phyloP scores from a whole-genome alignment of 2,888 invertebrate genomes.

The Phytoseiulus persimilis region DNA sequence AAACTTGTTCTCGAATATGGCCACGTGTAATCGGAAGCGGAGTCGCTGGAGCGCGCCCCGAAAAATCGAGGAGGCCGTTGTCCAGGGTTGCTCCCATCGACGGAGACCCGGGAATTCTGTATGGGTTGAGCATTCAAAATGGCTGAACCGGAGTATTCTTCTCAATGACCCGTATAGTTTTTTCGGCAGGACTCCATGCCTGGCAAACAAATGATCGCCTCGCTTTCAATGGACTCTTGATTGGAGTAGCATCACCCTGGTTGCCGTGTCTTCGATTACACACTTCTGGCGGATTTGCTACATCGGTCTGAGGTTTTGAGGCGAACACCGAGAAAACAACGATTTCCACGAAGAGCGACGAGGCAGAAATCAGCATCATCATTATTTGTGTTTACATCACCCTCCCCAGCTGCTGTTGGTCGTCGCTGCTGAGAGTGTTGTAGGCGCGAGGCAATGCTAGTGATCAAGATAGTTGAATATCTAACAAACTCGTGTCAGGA shows the following conservation, averaged over 20 bases:
- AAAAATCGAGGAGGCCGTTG: neutral
- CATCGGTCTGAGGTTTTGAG: neutral
- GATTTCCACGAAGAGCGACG: neutral
- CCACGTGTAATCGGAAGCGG: too few species aligned
- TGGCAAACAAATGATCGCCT: neutral
- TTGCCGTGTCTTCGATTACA: neutral
- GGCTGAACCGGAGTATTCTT: neutral
- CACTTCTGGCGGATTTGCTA: neutral
- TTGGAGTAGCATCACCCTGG: neutral
- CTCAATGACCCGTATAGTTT: neutral
- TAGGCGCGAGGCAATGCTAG: constrained; percentile 5
- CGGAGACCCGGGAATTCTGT: neutral
- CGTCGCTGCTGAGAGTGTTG: constrained; percentile 5
- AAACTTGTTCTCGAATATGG: too few species aligned
- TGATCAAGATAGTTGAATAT: neutral
- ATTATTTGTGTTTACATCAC: neutral
- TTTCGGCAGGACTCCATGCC: neutral
- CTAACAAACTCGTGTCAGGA: constrained; percentile 5
- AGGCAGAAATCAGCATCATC: neutral
- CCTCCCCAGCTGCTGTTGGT: neutral
- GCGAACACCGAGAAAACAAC: neutral
- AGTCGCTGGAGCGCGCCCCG: neutral
- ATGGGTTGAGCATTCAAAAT: neutral
- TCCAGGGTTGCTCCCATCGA: neutral
- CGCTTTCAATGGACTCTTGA: neutral